Conservation (phyloP, 2,797 vertebrate genomes). For the Tragopan temminckii region DNA sequence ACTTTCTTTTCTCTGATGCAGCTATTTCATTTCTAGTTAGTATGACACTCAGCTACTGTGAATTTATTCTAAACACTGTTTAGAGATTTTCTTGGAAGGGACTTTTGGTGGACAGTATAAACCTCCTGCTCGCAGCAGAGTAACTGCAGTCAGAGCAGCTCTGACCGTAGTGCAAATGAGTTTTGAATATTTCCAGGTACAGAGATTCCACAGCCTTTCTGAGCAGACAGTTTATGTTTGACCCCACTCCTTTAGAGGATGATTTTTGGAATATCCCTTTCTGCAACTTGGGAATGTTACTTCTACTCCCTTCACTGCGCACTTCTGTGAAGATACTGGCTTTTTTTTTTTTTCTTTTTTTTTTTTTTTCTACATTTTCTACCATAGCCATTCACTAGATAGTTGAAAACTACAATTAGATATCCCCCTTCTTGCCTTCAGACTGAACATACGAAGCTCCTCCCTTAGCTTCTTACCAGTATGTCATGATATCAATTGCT, state of each 20-base stretch:
- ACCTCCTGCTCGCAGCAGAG: not conserved
- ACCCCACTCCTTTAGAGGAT: rapidly evolving
- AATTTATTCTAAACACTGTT: not conserved
- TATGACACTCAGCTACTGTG: not conserved
- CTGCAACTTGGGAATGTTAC: not conserved
- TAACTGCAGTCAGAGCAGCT: not conserved
- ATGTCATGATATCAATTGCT: too few species aligned
- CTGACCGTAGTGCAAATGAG: not conserved
- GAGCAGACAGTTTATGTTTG: not conserved
- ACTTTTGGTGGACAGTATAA: not conserved
- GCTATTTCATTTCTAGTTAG: not conserved
- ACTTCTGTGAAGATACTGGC: not conserved
- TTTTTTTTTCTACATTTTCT: not conserved
- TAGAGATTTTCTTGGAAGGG: not conserved
- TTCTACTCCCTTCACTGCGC: not conserved
- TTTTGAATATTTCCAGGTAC: not conserved
- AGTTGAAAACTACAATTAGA: not conserved
- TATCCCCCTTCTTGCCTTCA: not conserved
- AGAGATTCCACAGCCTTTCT: not conserved
- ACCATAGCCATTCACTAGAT: not conserved
- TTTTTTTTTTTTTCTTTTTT: slow-evolving; percentile 5
- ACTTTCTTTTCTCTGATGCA: not conserved
- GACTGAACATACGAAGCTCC: not conserved
- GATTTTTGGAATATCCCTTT: not conserved
- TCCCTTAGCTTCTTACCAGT: not conserved